phyloP scores from a whole-genome alignment of 2,113 vertebrate species.

The Parus major region DNA sequence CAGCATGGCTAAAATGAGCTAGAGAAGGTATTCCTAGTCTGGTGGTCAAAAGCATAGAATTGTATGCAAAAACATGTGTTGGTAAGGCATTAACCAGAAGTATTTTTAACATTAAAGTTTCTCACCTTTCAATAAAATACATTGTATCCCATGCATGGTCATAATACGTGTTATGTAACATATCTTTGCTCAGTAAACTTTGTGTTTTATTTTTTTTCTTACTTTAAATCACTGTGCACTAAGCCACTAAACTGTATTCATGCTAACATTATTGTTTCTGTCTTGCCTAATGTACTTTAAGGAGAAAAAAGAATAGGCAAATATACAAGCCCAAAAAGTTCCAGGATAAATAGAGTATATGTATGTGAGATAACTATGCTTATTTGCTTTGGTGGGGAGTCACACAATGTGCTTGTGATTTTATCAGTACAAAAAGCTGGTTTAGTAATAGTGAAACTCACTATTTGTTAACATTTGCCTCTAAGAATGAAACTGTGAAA shows the following conservation, averaged over 20 bases:
- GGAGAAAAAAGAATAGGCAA: neutral
- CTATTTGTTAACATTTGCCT: neutral
- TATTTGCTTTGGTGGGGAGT: neutral
- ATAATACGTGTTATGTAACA: neutral
- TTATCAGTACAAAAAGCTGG: neutral
- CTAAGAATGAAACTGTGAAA: neutral
- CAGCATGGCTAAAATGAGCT: neutral
- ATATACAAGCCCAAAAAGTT: neutral
- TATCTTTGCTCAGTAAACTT: neutral
- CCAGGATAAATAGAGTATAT: neutral
- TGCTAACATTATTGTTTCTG: constrained; percentile 8
- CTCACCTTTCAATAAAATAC: neutral
- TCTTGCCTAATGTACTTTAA: neutral
- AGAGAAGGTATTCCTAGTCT: neutral
- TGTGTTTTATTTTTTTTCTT: neutral
- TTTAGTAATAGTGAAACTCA: neutral
- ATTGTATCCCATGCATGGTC: neutral
- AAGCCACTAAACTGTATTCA: neutral
- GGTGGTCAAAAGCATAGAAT: neutral
- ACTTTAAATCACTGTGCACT: neutral
- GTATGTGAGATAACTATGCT: neutral
- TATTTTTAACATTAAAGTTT: neutral
- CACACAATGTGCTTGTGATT: neutral
- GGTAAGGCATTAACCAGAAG: neutral
- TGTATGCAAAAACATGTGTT: neutral